A percentile compares a stretch with the other conserved stretches of the same genome.
phyloP scores from a whole-genome alignment of 2,113 vertebrate genomes.

The Thalassarche chlororhynchos region DNA sequence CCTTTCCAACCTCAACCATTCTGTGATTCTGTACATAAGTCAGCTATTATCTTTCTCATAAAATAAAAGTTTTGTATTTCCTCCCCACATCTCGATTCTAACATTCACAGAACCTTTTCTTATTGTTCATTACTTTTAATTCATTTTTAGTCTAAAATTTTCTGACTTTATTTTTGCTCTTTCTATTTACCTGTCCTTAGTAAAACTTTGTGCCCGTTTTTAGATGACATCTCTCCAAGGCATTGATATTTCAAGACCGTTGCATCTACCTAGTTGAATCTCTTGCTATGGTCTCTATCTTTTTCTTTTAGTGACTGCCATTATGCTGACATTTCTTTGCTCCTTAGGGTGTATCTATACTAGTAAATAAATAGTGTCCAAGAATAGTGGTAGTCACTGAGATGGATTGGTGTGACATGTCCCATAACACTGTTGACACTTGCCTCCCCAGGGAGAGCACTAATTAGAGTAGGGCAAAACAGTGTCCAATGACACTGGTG shows the following conservation, averaged over 20 bases:
- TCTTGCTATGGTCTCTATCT: not conserved
- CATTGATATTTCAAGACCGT: not conserved
- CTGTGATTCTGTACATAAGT: not conserved
- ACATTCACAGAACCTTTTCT: not conserved
- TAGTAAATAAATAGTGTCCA: not conserved
- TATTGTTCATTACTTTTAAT: not conserved
- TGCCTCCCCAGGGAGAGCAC: not conserved
- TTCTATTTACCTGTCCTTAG: not conserved
- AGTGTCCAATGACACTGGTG: accelerated
- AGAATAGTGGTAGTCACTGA: not conserved
- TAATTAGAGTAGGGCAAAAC: not conserved
- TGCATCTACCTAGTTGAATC: not conserved
- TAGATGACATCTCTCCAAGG: not conserved
- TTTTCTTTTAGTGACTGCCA: not conserved
- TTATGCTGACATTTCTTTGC: not conserved
- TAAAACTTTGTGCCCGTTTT: not conserved
- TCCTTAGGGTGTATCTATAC: not conserved
- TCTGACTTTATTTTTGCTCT: not conserved
- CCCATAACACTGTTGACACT: not conserved
- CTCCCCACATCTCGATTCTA: not conserved
- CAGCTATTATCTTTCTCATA: not conserved
- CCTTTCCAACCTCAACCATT: not conserved
- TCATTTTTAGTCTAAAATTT: not conserved
- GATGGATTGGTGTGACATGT: not conserved
- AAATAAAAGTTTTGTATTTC: not conserved